A percentile compares a stretch with the other conserved stretches of the same genome.
Conservation (phyloP, 2,888 invertebrate genomes). For the Choreutis nemorana region DNA sequence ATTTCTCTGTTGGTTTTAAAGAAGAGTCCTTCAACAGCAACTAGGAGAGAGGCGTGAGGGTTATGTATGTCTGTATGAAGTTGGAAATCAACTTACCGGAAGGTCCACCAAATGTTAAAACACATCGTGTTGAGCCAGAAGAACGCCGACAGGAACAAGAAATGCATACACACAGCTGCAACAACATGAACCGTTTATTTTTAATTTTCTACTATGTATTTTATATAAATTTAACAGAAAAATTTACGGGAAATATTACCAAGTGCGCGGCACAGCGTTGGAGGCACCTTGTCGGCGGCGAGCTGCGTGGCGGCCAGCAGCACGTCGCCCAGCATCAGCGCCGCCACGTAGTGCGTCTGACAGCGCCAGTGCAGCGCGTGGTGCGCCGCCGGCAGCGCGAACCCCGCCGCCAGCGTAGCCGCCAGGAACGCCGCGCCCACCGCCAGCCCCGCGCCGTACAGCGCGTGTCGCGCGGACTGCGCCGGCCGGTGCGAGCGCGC, state of each 20-base stretch:
- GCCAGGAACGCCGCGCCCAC: slow-evolving; percentile 84
- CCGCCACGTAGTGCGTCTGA: slow-evolving; percentile 86
- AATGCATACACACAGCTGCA: slow-evolving; percentile 85
- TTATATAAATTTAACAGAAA: neutral
- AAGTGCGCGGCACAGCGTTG: slow-evolving; percentile 69
- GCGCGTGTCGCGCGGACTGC: slow-evolving; percentile 60
- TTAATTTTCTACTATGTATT: neutral
- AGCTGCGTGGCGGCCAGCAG: slow-evolving; percentile 81
- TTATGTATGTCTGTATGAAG: neutral
- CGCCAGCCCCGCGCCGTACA: slow-evolving; percentile 81
- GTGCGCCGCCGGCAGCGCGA: slow-evolving; percentile 81
- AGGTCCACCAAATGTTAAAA: slow-evolving; percentile 95
- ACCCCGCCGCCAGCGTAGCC: slow-evolving; percentile 81
- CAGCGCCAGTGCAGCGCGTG: slow-evolving; percentile 90
- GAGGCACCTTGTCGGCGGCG: slow-evolving; percentile 67
- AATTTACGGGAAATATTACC: slow-evolving; percentile 66
- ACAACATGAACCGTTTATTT: slow-evolving; percentile 4
- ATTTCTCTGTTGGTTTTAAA: too few relatives aligned
- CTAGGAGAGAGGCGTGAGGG: too few relatives aligned
- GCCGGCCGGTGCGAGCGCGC: slow-evolving; percentile 16
- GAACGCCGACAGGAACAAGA: slow-evolving; percentile 88
- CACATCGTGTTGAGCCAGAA: slow-evolving; percentile 96
- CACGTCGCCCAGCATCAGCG: slow-evolving; percentile 82
- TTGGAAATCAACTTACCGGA: slow-evolving; percentile 69
- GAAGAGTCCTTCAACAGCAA: too few relatives aligned